Base-by-base conservation (phyloP, 35 echinoderm and acorn worm genomes). In the Holothuria glaberrima region DNA sequence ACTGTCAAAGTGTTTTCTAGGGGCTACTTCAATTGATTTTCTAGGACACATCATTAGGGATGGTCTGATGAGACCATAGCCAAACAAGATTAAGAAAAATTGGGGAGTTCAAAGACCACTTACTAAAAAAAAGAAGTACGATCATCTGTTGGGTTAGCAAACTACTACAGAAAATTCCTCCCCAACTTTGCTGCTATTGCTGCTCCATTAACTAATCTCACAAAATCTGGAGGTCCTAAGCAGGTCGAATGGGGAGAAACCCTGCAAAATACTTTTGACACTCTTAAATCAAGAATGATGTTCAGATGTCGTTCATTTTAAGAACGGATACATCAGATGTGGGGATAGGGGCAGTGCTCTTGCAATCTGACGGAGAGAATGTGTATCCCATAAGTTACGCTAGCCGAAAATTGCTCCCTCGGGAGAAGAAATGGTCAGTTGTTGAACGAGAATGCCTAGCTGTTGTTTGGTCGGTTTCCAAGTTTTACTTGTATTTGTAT, bases 171-270 rank as follows among this genome's bases (percentile, higher is more conserved):
- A 27, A 69, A 48, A 31, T 88, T 68, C 28, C 71, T 88, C 1
- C 86, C 86, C 17, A 68, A 88, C 22, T 88, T 69, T 70, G 61
- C 86, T 16, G 66, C 61, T 48, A 48, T 88, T 41, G 86, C 86
- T 70, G 62, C 62, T 4, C 86, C 86, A 14, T 19, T 88, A 32
- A 88, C 35, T 25, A 38, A 88, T 46, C 48, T 68, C 12, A 88
- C 86, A 48, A 88, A 88, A 48, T 28, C 24, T 9, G 12, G 86
- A 14, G 24, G 48, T 4, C 62, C 86, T 14, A 88, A 88, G 4
- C 10, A 44, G 30, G 29, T 88, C 6, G 54, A 52, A 38, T 88
- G 86, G 66, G 86, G 62, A 70, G 62, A 69, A 12, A 32, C 62
- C 22, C 86, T 71, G 19, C 30, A 88, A 70, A 28, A 28, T 10